Evolutionary conservation across 1,140 invertebrate species (phyloP).

Genomic region (fruit fly (Drosophila melanogaster)): DNA sequence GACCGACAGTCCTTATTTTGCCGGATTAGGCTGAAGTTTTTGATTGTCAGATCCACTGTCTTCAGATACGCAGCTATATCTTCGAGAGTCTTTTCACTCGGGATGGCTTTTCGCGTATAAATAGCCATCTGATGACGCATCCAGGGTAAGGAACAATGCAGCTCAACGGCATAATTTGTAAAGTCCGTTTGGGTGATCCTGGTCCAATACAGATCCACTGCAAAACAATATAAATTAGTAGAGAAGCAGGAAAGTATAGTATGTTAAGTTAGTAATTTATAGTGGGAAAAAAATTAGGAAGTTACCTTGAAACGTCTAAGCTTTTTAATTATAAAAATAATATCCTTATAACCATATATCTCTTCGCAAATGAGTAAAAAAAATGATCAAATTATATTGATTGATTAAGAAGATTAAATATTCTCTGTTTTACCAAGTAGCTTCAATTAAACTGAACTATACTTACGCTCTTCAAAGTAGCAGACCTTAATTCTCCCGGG

Average conservation of each 20-base stretch:
- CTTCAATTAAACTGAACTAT: neutral
- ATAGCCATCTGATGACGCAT: conserved; percentile 59
- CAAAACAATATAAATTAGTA: neutral
- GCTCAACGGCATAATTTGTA: conserved; percentile 44
- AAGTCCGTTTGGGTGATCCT: conserved; percentile 60
- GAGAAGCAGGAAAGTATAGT: too few relatives aligned
- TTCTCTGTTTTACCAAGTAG: too few relatives aligned
- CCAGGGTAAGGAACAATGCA: conserved; percentile 62
- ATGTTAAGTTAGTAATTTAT: too few relatives aligned
- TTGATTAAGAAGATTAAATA: too few relatives aligned
- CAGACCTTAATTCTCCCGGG: conserved; percentile 27
- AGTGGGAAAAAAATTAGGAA: too few relatives aligned
- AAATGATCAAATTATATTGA: too few relatives aligned
- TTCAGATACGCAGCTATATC: conserved; percentile 35
- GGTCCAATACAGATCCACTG: conserved; percentile 65
- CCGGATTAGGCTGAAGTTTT: conserved; percentile 24
- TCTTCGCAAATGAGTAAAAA: too few relatives aligned
- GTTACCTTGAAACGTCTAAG: too few relatives aligned
- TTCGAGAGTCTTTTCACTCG: neutral
- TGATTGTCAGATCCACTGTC: conserved; percentile 11
- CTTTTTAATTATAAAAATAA: neutral
- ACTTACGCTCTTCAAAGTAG: conserved; percentile 50
- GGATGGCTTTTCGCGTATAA: conserved; percentile 31
- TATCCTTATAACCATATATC: too few relatives aligned
- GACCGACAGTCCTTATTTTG: conserved; percentile 15